These are phyloP conservation scores for Gambusia affinis DNA, from an alignment of 2,113 vertebrate genomes.

Conservation along the genomic window DNA sequence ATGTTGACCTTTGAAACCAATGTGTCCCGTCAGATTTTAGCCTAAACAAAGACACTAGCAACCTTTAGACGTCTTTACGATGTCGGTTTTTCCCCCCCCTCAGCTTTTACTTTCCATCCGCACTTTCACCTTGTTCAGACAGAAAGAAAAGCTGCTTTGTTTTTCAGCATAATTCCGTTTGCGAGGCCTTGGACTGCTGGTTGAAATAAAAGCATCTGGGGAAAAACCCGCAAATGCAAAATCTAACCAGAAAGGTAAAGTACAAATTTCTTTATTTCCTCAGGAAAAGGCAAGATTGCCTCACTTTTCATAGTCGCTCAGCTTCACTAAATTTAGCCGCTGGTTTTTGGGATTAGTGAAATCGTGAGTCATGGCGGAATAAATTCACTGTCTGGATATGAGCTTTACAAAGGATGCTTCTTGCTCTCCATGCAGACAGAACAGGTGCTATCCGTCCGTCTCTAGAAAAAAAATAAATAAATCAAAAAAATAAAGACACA, in stretches of 20 bases:
- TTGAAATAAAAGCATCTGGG: background rate
- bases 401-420: background rate
- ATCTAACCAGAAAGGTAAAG: background rate
- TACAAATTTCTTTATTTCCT: background rate
- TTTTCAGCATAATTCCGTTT: background rate
- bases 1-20: background rate
- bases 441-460: background rate
- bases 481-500: background rate
- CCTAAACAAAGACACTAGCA: background rate
- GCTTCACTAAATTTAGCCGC: background rate
- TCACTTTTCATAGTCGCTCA: background rate
- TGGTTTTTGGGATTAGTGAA: background rate
- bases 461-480: background rate
- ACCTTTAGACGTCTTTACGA: no score
- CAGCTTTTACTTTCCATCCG: background rate
- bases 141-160: background rate
- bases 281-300: background rate
- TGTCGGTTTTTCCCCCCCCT: background rate
- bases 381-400: background rate
- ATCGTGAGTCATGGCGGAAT: background rate
- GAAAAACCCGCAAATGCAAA: background rate
- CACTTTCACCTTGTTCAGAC: background rate
- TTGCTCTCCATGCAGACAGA: background rate
- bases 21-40: background rate
- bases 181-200: background rate